phyloP scores from a whole-genome alignment of 1,140 invertebrate genomes.

The Drosophila micromelanica region DNA sequence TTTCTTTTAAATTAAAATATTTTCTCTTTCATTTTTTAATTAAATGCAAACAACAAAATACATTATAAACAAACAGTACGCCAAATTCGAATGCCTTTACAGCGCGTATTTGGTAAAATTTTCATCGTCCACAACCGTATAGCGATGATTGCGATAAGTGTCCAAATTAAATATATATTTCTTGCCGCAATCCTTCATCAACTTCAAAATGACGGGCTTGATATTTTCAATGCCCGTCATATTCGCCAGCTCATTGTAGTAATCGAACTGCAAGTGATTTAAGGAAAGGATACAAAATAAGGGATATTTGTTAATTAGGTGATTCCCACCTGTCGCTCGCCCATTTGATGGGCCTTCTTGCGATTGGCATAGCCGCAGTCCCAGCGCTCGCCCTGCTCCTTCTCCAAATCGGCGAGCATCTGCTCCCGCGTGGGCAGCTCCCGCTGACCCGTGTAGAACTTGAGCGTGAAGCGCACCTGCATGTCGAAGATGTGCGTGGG shows the following conservation, averaged over 20 bases:
- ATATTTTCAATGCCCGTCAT: constrained; percentile 87
- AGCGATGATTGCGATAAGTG: constrained; percentile 87
- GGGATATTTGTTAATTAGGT: background rate
- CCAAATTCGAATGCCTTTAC: background rate
- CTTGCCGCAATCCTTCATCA: constrained; percentile 89
- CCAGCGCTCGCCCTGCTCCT: constrained; percentile 86
- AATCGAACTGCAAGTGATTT: constrained; percentile 86
- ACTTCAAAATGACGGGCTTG: constrained; percentile 88
- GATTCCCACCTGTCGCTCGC: constrained; percentile 86
- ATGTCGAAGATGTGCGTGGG: constrained; percentile 94
- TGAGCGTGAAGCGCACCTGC: constrained; percentile 91
- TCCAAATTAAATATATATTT: constrained; percentile 88
- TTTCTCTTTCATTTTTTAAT: background rate
- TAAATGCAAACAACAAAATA: constrained; percentile 15
- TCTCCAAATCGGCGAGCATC: constrained; percentile 89
- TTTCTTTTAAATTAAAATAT: background rate
- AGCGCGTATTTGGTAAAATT: constrained; percentile 83
- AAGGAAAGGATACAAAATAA: background rate
- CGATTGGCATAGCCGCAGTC: constrained; percentile 85
- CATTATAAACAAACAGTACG: constrained; percentile 1
- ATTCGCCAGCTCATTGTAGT: constrained; percentile 89
- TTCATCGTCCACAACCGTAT: constrained; percentile 88
- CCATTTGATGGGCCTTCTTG: constrained; percentile 91
- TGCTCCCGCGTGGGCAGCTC: constrained; percentile 87
- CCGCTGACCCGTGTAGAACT: constrained; percentile 88